phyloP scores from a whole-genome alignment of 2,797 vertebrate species.

The Erithacus rubecula region DNA sequence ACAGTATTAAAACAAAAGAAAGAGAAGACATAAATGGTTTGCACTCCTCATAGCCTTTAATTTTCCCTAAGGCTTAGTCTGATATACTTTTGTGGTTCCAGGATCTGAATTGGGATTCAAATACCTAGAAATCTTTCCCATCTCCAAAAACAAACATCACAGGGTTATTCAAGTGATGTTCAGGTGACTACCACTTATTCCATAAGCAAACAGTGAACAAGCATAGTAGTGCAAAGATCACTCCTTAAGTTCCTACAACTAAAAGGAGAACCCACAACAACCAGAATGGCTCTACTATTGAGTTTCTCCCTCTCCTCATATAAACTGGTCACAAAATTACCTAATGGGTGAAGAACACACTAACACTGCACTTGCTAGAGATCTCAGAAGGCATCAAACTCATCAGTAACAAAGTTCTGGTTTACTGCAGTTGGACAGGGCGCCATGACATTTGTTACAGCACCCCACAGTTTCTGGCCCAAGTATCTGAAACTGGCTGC shows the following conservation, averaged over 20 bases:
- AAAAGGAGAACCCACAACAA: neutral
- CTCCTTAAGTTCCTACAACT: neutral
- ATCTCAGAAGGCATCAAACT: neutral
- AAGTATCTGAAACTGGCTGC: neutral
- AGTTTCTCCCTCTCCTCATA: neutral
- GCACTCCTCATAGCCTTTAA: neutral
- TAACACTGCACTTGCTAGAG: neutral
- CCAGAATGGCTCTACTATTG: neutral
- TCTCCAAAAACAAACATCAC: neutral
- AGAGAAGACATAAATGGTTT: neutral
- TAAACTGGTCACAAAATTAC: neutral
- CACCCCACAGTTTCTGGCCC: neutral
- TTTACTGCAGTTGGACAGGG: neutral
- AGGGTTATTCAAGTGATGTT: neutral
- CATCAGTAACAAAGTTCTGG: neutral
- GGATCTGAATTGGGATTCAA: neutral
- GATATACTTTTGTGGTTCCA: neutral
- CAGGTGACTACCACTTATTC: neutral
- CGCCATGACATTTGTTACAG: neutral
- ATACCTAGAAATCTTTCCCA: neutral
- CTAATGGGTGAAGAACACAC: neutral
- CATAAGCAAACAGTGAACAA: neutral
- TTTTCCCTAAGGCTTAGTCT: neutral
- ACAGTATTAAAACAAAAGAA: neutral
- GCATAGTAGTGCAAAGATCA: neutral